Base-by-base conservation (phyloP, 2,113 vertebrate genomes). In the Poicephalus meyeri region DNA sequence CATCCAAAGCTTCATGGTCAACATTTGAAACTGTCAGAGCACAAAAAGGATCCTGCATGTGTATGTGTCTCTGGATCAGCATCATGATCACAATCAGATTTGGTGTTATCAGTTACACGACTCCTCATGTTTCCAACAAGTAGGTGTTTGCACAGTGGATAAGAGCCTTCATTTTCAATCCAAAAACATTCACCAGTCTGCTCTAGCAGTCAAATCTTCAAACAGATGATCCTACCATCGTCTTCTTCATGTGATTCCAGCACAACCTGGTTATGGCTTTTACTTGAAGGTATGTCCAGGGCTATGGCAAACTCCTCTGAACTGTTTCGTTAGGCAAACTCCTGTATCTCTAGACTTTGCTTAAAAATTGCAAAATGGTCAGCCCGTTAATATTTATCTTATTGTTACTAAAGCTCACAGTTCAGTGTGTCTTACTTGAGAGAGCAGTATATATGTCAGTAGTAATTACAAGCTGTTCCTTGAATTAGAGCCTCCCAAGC, bases 341-440 rank as follows among this genome's bases (percentile, higher is more conserved):
- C 58, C 58, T 5, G 0, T 93, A 94, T 95, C 95, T 88, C 90
- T 79, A 91, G 90, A 88, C 95, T 96, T 95, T 96, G 76, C 93
- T 95, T 96, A 94, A 91, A 39, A 95, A 63, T 94, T 96, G 90
- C 93, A 91, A 91, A 95, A 93, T 74, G 64, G 52, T 53, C 58
- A 60, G 46, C 64, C 93, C 56, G 93, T 93, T 97, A 94, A 96
- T 96, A 74, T 93, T 97, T 93, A 90, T 94, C 86, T 61, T 69
- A 70, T 93, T 95, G 88, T 95, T 86, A 78, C 69, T 44, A 86
- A 86, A 93, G 85, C 16, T 63, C 79, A 55, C 71, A 88, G 60
- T 86, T 78, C 79, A 39, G 31, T 9, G 37, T 58, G 35, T n/a
- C 74, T 85, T 72, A 20, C 56, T 88, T 80, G 47, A 73, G 91